phyloP scores from a whole-genome alignment of 2,797 vertebrate species.

The Tarsius wallacei region DNA sequence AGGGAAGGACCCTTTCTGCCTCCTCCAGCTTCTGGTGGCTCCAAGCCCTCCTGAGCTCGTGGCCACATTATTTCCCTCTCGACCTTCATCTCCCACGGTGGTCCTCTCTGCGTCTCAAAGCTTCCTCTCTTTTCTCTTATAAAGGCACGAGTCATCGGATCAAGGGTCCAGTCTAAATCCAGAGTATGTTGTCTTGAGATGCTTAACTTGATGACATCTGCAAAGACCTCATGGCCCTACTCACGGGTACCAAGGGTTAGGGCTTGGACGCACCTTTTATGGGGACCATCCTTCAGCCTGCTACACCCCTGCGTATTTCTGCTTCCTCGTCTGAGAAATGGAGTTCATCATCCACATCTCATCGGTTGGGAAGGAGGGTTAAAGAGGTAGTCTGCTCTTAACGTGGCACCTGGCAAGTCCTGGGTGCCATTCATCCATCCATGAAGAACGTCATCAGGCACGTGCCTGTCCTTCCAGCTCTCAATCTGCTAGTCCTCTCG shows the following conservation, averaged over 20 bases:
- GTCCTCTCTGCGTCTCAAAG: neutral
- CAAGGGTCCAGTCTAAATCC: neutral
- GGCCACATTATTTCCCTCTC: accelerated
- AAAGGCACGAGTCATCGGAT: neutral
- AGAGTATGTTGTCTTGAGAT: neutral
- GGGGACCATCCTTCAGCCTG: neutral
- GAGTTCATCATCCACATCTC: neutral
- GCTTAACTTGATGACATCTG: neutral
- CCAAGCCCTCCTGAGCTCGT: no score
- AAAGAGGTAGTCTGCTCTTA: neutral
- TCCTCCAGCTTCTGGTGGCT: neutral
- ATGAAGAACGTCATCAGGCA: neutral
- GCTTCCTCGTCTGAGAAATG: neutral
- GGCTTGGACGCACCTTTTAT: neutral
- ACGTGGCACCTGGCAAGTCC: accelerated
- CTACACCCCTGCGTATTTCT: accelerated
- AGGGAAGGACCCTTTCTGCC: accelerated
- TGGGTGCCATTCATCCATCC: neutral
- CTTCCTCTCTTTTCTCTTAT: neutral
- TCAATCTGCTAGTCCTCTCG: accelerated
- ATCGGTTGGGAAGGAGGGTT: accelerated
- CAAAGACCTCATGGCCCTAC: neutral
- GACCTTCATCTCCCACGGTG: neutral
- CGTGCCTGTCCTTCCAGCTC: neutral
- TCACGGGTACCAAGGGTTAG: neutral